These are phyloP conservation scores for Eupelmus urozonus DNA, from an alignment of 2,888 invertebrate genomes.

Conservation along the genomic window DNA sequence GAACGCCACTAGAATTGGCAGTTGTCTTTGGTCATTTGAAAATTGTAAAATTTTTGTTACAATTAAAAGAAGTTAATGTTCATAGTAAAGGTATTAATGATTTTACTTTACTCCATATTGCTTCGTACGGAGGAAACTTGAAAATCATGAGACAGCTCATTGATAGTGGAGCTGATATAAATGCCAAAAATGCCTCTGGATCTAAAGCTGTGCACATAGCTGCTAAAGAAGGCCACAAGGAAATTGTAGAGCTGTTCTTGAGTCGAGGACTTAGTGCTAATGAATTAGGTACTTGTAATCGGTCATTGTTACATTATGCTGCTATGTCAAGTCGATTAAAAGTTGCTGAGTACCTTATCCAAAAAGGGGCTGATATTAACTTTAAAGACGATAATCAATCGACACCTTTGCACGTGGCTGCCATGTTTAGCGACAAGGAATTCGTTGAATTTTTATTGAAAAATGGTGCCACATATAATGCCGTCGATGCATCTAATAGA, in stretches of 20 bases:
- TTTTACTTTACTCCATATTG: slow-evolving; percentile 15
- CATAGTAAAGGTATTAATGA: background rate
- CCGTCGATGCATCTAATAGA: slow-evolving; percentile 55
- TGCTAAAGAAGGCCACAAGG: slow-evolving; percentile 4
- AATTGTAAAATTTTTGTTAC: slow-evolving; percentile 30
- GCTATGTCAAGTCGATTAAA: background rate
- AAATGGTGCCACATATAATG: slow-evolving; percentile 13
- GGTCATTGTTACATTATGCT: background rate
- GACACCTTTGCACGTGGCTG: background rate
- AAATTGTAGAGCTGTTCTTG: slow-evolving; percentile 26
- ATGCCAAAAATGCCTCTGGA: background rate
- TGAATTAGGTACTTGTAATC: background rate
- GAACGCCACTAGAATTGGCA: slow-evolving; percentile 34
- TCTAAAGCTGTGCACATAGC: slow-evolving; percentile 12
- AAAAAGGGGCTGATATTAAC: slow-evolving; percentile 15
- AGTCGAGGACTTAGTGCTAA: slow-evolving; percentile 17
- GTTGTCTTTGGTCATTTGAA: background rate
- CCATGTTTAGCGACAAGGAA: no score
- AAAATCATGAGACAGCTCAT: background rate
- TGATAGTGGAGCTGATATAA: no score
- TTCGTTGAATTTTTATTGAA: slow-evolving; percentile 6
- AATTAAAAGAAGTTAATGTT: background rate
- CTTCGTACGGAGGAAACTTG: background rate
- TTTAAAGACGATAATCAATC: background rate
- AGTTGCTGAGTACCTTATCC: slow-evolving; percentile 14